Evolutionary conservation across 37 sponge, comb jelly and placozoan genomes (phyloP).

Genomic region (Halichondria panicea): DNA sequence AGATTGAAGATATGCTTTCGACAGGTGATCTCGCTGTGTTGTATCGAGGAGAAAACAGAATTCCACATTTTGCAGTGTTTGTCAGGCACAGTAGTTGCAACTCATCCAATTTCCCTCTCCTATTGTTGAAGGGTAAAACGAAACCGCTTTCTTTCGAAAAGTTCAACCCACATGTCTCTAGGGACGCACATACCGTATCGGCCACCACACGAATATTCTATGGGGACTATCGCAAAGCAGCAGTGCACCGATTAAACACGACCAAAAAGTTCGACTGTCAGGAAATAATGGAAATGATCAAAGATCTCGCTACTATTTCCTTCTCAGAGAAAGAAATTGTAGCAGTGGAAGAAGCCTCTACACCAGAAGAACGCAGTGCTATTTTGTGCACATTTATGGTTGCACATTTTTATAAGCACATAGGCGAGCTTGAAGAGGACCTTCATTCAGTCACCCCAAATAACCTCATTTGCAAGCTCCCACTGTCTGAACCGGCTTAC

Average conservation of each 20-base stretch:
- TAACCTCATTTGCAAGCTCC: slow-evolving; percentile 18
- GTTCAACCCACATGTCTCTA: slow-evolving; percentile 13
- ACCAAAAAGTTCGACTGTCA: neutral
- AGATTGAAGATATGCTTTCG: slow-evolving; percentile 18
- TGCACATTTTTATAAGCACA: slow-evolving; percentile 48
- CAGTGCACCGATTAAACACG: slow-evolving; percentile 23
- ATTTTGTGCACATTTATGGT: slow-evolving; percentile 47
- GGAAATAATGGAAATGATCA: neutral
- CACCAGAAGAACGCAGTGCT: slow-evolving; percentile 35
- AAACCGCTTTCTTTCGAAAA: slow-evolving; percentile 39
- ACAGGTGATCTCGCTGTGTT: slow-evolving; percentile 68
- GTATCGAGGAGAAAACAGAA: slow-evolving; percentile 21
- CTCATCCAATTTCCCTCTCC: slow-evolving; percentile 47
- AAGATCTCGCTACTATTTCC: slow-evolving; percentile 4
- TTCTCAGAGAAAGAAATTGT: slow-evolving; percentile 30
- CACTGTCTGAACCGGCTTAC: slow-evolving; percentile 15
- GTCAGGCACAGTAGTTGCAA: slow-evolving; percentile 36
- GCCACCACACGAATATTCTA: slow-evolving; percentile 71
- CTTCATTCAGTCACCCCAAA: slow-evolving; percentile 31
- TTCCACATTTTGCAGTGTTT: slow-evolving; percentile 63
- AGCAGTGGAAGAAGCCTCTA: slow-evolving; percentile 2
- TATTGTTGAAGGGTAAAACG: slow-evolving; percentile 62
- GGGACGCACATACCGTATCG: slow-evolving; percentile 43
- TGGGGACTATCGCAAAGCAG: slow-evolving; percentile 60
- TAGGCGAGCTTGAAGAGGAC: slow-evolving; percentile 37